A percentile compares a stretch with the other conserved stretches of the same genome.
phyloP scores from a whole-genome alignment of 2,888 invertebrate species.

The Reticulitermes lucifugus region DNA sequence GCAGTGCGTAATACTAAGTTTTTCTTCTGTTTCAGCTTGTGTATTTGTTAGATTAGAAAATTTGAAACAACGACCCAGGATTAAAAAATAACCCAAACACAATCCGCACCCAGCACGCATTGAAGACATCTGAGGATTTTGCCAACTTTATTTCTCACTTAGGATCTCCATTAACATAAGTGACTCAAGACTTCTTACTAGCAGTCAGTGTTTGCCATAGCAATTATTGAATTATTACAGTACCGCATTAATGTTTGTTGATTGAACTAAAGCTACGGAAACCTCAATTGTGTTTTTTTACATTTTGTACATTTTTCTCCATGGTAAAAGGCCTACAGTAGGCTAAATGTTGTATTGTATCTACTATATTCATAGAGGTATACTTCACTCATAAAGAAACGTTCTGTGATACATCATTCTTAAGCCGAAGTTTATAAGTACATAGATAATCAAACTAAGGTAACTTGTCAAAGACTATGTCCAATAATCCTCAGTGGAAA shows the following conservation, averaged over 20 bases:
- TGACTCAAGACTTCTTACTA: conserved; percentile 40
- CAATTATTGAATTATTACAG: conserved; percentile 32
- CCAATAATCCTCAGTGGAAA: conserved; percentile 90
- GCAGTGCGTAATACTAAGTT: conserved; percentile 39
- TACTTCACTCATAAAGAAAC: conserved; percentile 62
- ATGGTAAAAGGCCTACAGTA: conserved; percentile 38
- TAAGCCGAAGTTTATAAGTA: conserved; percentile 49
- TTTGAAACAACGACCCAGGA: conserved; percentile 65
- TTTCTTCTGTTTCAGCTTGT: conserved; percentile 72
- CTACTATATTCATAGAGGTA: conserved; percentile 37
- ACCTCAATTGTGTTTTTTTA: conserved; percentile 40
- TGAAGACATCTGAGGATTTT: conserved; percentile 90
- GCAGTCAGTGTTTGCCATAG: conserved; percentile 42
- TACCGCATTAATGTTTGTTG: conserved; percentile 27
- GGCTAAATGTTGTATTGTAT: conserved; percentile 38
- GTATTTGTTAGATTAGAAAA: conserved; percentile 71
- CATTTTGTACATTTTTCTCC: conserved; percentile 47
- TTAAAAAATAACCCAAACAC: conserved; percentile 62
- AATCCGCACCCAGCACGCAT: conserved; percentile 88
- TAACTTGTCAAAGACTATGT: conserved; percentile 68
- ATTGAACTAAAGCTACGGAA: conserved; percentile 31
- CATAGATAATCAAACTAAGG: conserved; percentile 55
- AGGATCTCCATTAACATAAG: conserved; percentile 47
- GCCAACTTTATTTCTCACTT: conserved; percentile 56
- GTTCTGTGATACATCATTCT: conserved; percentile 70